Percentiles rank a stretch among this genome's conserved stretches.
These are phyloP conservation scores for Phymatocera aterrima DNA, from an alignment of 2,888 invertebrate genomes.

Conservation along the genomic window DNA sequence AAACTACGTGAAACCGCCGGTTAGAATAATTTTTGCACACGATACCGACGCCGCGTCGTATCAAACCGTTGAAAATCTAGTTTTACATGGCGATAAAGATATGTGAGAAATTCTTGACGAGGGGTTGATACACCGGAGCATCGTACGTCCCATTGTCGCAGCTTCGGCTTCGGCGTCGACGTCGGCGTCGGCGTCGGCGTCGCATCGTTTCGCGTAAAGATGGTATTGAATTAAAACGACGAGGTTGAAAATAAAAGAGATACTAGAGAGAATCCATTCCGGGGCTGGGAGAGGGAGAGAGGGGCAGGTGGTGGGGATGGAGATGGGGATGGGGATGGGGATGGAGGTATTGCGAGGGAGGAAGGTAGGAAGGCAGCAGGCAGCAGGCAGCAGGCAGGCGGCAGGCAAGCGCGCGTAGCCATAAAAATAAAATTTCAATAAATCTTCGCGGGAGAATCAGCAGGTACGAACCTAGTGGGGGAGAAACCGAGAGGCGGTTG, in stretches of 20 bases:
- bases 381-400: neutral
- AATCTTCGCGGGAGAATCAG: conserved; percentile 67
- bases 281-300: conserved; percentile 42
- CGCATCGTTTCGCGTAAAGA: too few species aligned
- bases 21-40: too few species aligned
- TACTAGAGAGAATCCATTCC: conserved; percentile 41
- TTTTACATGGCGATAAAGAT: too few species aligned
- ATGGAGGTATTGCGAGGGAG: conserved; percentile 37
- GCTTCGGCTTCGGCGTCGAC: too few species aligned
- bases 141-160: too few species aligned
- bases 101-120: too few species aligned
- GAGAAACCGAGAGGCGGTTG: conserved; percentile 66
- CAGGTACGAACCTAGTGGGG: conserved; percentile 60
- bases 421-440: conserved; percentile 76
- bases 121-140: too few species aligned
- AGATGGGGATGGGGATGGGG: neutral
- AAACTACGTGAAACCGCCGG: too few species aligned
- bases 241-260: conserved; percentile 64
- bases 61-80: too few species aligned
- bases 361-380: conserved; percentile 26
- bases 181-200: too few species aligned
- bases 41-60: too few species aligned
- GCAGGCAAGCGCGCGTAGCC: conserved; percentile 66
- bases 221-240: conserved; percentile 72
- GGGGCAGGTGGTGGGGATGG: conserved; percentile 38